Conservation (phyloP, 2,113 vertebrate genomes). For the Hystrix cristata region DNA sequence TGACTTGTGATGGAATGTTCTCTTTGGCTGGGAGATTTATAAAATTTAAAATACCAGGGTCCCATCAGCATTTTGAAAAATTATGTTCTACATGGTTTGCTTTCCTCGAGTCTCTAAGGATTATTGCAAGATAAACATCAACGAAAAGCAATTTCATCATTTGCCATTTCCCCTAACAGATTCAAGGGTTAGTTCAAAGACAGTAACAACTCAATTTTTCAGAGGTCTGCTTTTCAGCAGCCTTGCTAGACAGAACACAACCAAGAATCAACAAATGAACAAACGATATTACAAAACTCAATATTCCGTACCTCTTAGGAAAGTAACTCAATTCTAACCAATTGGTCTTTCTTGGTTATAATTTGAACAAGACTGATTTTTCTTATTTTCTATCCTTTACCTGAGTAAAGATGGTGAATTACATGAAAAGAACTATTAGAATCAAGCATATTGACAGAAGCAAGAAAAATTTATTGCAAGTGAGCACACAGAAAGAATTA, state of each 20-base stretch:
- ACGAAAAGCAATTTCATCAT: background rate
- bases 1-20: background rate
- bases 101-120: slow-evolving; percentile 55
- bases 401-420: background rate
- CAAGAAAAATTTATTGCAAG: background rate
- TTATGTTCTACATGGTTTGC: background rate
- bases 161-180: slow-evolving; percentile 54
- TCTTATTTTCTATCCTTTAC: background rate
- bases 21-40: background rate
- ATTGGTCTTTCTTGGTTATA: background rate
- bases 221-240: slow-evolving; percentile 35
- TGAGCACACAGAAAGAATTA: background rate
- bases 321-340: background rate
- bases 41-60: background rate
- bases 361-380: background rate
- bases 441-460: background rate
- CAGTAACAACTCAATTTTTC: background rate
- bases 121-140: slow-evolving; percentile 48
- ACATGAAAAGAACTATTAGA: background rate
- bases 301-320: background rate
- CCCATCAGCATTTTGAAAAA: slow-evolving; percentile 9
- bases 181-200: slow-evolving; percentile 3
- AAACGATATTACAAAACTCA: background rate
- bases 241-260: background rate
- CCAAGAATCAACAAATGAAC: slow-evolving; percentile 33